These are phyloP conservation scores for Volucella inanis DNA, from an alignment of 2,888 invertebrate genomes.

Conservation along the genomic window DNA sequence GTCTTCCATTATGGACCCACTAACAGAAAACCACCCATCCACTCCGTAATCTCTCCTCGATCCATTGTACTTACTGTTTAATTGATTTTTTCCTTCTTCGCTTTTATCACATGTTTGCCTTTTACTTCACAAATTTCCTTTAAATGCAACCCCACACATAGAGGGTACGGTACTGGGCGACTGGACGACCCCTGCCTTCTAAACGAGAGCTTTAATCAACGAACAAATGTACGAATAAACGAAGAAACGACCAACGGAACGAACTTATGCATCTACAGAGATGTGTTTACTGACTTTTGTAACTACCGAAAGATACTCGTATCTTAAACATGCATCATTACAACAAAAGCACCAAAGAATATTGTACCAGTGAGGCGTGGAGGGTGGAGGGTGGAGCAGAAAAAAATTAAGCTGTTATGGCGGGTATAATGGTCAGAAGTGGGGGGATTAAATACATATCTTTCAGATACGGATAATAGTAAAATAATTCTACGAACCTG, in stretches of 20 bases:
- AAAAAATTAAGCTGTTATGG: no score
- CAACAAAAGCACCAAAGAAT: conserved; percentile 43
- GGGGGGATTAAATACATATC: conserved; percentile 19
- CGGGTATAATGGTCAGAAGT: no score
- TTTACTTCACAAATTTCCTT: conserved; percentile 5
- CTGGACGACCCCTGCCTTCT: conserved; percentile 1
- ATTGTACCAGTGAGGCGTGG: no score
- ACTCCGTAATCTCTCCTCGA: conserved; percentile 23
- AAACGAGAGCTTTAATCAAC: neutral
- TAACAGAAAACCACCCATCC: conserved; percentile 7
- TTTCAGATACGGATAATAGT: conserved; percentile 66
- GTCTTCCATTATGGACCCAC: neutral
- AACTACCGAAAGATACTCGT: conserved; percentile 25
- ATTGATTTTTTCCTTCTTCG: conserved; percentile 48
- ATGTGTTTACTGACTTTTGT: conserved; percentile 1
- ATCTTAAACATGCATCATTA: conserved; percentile 65
- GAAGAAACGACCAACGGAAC: neutral
- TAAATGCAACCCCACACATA: conserved; percentile 41
- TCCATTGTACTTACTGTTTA: conserved; percentile 36
- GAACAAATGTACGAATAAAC: neutral
- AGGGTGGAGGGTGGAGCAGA: no score
- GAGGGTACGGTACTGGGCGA: neutral
- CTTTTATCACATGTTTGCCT: conserved; percentile 34
- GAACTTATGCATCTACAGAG: neutral
- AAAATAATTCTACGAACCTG: conserved; percentile 70